Conservation (phyloP, 1,140 invertebrate genomes). For the Amyelois transitella region DNA sequence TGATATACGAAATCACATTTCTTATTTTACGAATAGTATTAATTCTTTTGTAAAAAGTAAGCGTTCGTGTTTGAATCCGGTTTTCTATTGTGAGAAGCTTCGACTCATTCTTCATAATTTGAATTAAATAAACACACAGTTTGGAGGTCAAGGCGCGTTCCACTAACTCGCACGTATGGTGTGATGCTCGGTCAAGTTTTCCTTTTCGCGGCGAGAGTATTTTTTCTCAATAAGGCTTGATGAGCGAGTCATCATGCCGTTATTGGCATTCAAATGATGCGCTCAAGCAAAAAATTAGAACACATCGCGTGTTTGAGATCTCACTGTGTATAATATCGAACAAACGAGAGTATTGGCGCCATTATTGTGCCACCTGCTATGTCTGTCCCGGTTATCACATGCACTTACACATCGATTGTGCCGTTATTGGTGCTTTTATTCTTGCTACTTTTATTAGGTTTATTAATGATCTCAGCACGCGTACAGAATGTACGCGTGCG, state of each 20-base stretch:
- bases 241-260: conserved; percentile 37
- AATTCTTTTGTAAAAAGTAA: background rate
- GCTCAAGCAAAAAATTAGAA: conserved; percentile 37
- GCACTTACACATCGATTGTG: conserved; percentile 13
- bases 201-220: conserved; percentile 39
- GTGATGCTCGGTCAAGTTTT: conserved; percentile 30
- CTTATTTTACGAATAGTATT: background rate
- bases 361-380: conserved; percentile 33
- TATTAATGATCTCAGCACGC: conserved; percentile 1
- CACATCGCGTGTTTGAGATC: conserved; percentile 32
- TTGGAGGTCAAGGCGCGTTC: conserved; percentile 34
- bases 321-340: conserved; percentile 30
- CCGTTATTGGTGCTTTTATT: conserved; percentile 30
- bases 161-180: conserved; percentile 22
- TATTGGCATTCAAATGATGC: conserved; percentile 49
- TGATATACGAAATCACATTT: too few relatives aligned
- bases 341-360: conserved; percentile 42
- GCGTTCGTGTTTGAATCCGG: background rate
- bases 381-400: conserved; percentile 28
- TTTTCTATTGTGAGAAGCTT: conserved; percentile 5
- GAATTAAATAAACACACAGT: conserved; percentile 13
- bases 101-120: conserved; percentile 19
- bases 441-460: conserved; percentile 8
- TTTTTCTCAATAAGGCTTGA: conserved; percentile 35
- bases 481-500: too few relatives aligned